Conservation (phyloP, 2,888 invertebrate genomes). For the Melanophora roralis region DNA sequence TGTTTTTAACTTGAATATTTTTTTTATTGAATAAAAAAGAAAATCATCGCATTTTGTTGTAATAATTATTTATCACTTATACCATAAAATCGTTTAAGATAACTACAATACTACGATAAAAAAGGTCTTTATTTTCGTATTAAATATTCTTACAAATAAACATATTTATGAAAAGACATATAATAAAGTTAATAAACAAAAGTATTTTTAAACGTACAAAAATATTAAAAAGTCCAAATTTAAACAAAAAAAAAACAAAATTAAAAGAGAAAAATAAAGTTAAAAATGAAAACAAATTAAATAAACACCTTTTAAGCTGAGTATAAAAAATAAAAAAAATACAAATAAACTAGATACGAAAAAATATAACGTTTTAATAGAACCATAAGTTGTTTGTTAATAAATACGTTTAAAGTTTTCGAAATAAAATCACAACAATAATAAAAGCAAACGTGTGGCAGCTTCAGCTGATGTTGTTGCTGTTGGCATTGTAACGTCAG, state of each 20-base stretch:
- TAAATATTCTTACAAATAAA: slow-evolving; percentile 47
- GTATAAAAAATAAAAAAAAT: slow-evolving; percentile 19
- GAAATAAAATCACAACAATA: slow-evolving; percentile 61
- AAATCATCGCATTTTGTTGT: slow-evolving; percentile 29
- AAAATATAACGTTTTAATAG: slow-evolving; percentile 33
- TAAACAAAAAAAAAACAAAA: neutral
- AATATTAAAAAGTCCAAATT: slow-evolving; percentile 20
- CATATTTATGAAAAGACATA: slow-evolving; percentile 29
- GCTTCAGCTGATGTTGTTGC: slow-evolving; percentile 29
- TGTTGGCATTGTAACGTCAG: neutral
- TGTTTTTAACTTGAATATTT: slow-evolving; percentile 28
- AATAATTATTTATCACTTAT: slow-evolving; percentile 43
- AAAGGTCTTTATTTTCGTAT: slow-evolving; percentile 37
- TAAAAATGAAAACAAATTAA: neutral
- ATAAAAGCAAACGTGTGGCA: slow-evolving; percentile 59
- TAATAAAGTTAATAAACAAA: slow-evolving; percentile 3
- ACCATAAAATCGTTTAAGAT: slow-evolving; percentile 50
- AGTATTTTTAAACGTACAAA: slow-evolving; percentile 7
- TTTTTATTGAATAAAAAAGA: slow-evolving; percentile 41
- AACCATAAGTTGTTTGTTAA: slow-evolving; percentile 49
- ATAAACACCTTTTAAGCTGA: slow-evolving; percentile 12
- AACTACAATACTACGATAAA: slow-evolving; percentile 57
- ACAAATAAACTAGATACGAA: too few species aligned
- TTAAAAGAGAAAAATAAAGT: neutral
- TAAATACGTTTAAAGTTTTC: slow-evolving; percentile 39